Base-by-base conservation (phyloP, 1,140 invertebrate species). In the Nautilus pompilius region DNA sequence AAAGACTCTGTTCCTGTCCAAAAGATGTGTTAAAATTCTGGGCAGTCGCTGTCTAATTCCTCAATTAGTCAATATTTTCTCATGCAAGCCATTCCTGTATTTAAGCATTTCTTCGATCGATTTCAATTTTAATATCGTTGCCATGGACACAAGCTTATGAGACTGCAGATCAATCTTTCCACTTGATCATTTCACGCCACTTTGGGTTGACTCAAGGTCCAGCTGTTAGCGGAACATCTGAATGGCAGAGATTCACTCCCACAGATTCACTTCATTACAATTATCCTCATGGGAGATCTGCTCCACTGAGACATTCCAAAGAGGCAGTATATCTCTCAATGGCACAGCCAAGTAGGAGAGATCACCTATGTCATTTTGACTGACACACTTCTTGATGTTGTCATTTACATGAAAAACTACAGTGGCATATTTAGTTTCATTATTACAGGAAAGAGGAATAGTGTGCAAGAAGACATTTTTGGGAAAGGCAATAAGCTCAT, bases 371-470 rank as follows among this genome's bases (percentile, higher is more conserved):
- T 73, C 61, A 13, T 29, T 24, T 1, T 13, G 20, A n/a, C 54
- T 46, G 4, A 56, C 60, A 8, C 62, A 63, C 54, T 70, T 78
- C 65, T 85, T 85, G 28, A 85, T 58, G 63, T 84, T 74, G 58
- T 85, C 83, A 33, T 76, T 60, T 4, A 83, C 69, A 45, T 74
- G 48, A 63, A 83, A 83, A 54, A 78, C 73, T 17, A 85, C 54
- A 15, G 83, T 84, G 3, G 82, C 82, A 75, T 71, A 84, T 17
- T 70, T 57, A 6, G 66, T 65, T 5, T 24, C 17, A 24, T 60
- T 30, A 5, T 76, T 56, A 8, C 66, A 20, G 15, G 58, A 67
- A 0, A 84, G 58, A 0, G 82, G 73, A 0, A 82, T 72, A 22
- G 83, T 84, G 62, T 84, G 82, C 0, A 84, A 57, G 41, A 84